These are phyloP conservation scores for Drosophila nr. perissopoda DNA, from an alignment of 2,888 invertebrate genomes.

Conservation along the genomic window DNA sequence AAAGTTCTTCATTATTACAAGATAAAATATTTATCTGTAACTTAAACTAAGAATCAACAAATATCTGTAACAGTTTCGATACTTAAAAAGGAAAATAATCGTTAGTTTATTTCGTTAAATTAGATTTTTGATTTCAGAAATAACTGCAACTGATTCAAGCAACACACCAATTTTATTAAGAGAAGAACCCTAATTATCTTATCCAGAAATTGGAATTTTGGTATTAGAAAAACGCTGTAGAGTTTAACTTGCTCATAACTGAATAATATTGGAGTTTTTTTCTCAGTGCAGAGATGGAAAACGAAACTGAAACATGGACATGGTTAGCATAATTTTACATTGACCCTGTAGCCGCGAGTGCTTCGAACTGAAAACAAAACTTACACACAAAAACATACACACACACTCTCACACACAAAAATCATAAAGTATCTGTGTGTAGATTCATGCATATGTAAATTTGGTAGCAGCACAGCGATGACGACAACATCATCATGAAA, in stretches of 20 bases:
- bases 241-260: neutral
- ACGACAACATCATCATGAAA: constrained; percentile 53
- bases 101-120: neutral
- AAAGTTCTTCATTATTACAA: neutral
- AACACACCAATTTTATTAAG: neutral
- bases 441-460: constrained; percentile 38
- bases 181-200: neutral
- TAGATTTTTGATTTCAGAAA: neutral
- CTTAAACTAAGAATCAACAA: neutral
- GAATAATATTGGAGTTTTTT: neutral
- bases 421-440: constrained; percentile 14
- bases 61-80: neutral
- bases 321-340: constrained; percentile 55
- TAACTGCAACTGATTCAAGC: neutral
- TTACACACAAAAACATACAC: constrained; percentile 16
- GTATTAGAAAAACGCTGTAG: neutral
- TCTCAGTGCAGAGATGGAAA: constrained; percentile 24
- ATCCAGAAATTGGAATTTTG: neutral
- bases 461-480: constrained; percentile 40
- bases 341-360: constrained; percentile 68
- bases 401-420: constrained; percentile 12
- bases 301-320: constrained; percentile 50
- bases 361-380: constrained; percentile 69
- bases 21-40: neutral
- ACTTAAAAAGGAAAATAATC: neutral